phyloP scores from a whole-genome alignment of 2,113 vertebrate species.

The Vimba vimba region DNA sequence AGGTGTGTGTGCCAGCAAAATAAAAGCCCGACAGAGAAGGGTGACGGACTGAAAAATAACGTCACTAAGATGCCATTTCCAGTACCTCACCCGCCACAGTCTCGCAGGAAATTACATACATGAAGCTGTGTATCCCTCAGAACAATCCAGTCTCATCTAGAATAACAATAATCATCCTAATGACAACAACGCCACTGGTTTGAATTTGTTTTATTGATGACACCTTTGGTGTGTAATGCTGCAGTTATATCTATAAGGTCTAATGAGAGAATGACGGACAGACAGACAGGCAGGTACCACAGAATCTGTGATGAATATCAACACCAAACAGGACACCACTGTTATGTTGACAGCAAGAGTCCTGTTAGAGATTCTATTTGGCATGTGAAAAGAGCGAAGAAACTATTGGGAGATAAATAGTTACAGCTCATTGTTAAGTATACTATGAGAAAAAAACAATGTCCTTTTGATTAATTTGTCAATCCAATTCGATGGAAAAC shows the following conservation, averaged over 20 bases:
- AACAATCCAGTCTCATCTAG: constrained; percentile 61
- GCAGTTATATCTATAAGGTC: constrained; percentile 60
- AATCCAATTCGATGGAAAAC: not conserved
- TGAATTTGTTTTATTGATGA: constrained; percentile 65
- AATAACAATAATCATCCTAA: constrained; percentile 59
- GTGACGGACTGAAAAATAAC: not conserved
- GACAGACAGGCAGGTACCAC: constrained; percentile 58
- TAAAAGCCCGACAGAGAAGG: not conserved
- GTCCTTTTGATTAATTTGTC: not conserved
- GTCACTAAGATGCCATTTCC: not conserved
- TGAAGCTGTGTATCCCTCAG: constrained; percentile 25
- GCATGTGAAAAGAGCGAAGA: not conserved
- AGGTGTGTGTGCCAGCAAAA: not conserved
- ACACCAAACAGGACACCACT: not conserved
- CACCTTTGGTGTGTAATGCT: constrained; percentile 76
- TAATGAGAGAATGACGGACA: constrained; percentile 61
- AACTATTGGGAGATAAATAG: not conserved
- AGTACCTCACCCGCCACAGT: not conserved
- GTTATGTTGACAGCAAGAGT: not conserved
- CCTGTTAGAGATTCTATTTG: not conserved
- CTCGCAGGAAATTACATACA: constrained; percentile 19
- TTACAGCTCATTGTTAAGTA: not conserved
- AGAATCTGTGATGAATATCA: not conserved
- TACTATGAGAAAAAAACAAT: not conserved
- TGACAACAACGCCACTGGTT: constrained; percentile 57